phyloP scores from a whole-genome alignment of 2,888 invertebrate species.

The Saturnia pavonia region DNA sequence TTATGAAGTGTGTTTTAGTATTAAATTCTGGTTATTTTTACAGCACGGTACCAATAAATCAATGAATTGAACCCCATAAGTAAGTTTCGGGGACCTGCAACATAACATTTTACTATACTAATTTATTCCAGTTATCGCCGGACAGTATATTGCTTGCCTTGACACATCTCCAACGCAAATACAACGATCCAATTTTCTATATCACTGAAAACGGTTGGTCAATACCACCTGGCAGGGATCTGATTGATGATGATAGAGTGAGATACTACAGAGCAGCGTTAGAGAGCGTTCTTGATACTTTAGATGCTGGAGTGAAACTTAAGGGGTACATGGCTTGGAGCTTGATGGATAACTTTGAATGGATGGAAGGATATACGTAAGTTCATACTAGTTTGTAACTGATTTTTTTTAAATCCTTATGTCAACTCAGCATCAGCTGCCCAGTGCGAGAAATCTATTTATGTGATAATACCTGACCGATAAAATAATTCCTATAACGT shows the following conservation, averaged over 20 bases:
- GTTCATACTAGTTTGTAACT: slow-evolving; percentile 31
- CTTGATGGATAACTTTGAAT: slow-evolving; percentile 85
- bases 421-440: slow-evolving; percentile 42
- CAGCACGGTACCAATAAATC: neutral
- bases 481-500: no score
- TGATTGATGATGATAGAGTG: slow-evolving; percentile 72
- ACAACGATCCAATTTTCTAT: slow-evolving; percentile 77
- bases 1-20: neutral
- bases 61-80: neutral
- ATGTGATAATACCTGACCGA: no score
- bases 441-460: no score
- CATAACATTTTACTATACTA: neutral
- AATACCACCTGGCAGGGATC: slow-evolving; percentile 43
- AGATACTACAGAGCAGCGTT: slow-evolving; percentile 67
- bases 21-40: neutral
- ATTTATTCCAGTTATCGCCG: slow-evolving; percentile 68
- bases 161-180: slow-evolving; percentile 69
- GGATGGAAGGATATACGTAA: slow-evolving; percentile 81
- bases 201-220: slow-evolving; percentile 84
- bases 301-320: slow-evolving; percentile 71
- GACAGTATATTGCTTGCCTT: slow-evolving; percentile 81
- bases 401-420: neutral
- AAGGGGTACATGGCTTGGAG: slow-evolving; percentile 83
- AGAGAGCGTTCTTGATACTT: slow-evolving; percentile 60
- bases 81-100: neutral